Base-by-base conservation (phyloP, 2,113 vertebrate species). In the Anguilla rostrata region DNA sequence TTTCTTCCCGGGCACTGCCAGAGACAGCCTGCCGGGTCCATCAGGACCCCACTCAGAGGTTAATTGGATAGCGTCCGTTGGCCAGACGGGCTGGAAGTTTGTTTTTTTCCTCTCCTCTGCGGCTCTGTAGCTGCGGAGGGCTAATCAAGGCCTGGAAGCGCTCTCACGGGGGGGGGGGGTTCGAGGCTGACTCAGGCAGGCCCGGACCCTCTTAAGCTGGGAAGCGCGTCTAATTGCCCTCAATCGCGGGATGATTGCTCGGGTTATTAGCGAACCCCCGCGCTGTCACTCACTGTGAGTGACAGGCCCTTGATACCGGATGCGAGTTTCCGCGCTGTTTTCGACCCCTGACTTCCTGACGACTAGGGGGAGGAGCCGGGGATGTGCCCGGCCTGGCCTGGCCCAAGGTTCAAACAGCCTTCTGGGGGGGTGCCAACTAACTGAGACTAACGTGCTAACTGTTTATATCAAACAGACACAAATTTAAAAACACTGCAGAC, bases 1-100 rank as follows among this genome's bases (percentile, higher is more conserved):
- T 39, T 82, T 56, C 39, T 29, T 20, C 39, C 40, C 39, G 1
- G 22, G 43, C 22, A 82, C n/a, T 26, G 84, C 84, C 15, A 1
- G 53, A 43, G 26, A 20, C 56, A 5, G 75, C 71, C 75, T 39
- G 84, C 78, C 15, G 0, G 0, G 20, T 80, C 84, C 26, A 78
- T 49, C 71, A 57, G 49, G 90, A 87, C 43, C 86, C 85, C 79
- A 90, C 81, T 26, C 78, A 90, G 3, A 82, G 91, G 91, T 91
- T 92, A 94, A 94, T 90, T 11, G 85, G 87, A 89, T 87, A 80
- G 90, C 91, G 92, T 90, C 91, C 89, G 91, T 85, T 88, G 86
- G 87, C 89, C 91, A 83, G 87, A 86, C 87, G 84, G 87, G 88
- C 84, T 81, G 84, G 86, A 41, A 78, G 63, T 81, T 84, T 84